Evolutionary conservation across 2,888 invertebrate species (phyloP).

Genomic region (Anoncus sp.): DNA sequence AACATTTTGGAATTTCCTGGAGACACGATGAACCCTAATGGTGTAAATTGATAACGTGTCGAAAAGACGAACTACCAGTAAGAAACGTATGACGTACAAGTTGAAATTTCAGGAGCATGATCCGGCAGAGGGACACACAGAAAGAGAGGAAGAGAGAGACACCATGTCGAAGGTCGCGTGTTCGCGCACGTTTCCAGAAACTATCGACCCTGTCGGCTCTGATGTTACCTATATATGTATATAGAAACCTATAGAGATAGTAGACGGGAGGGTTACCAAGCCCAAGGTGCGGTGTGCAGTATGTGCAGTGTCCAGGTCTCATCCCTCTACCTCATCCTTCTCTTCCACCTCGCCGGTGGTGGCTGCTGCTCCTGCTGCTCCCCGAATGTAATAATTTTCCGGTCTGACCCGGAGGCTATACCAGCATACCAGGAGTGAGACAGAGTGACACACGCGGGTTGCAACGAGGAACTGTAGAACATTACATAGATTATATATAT

Average conservation of each 20-base stretch:
- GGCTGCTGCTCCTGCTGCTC: too few species aligned
- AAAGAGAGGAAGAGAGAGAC: too few species aligned
- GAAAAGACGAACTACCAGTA: not conserved
- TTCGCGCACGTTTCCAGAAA: constrained; percentile 49
- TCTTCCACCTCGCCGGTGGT: constrained; percentile 27
- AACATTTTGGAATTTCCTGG: too few species aligned
- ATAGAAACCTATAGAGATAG: not conserved
- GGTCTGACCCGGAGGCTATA: constrained; percentile 61
- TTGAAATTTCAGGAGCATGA: not conserved
- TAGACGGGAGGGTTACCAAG: not conserved
- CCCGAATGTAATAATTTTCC: constrained; percentile 67
- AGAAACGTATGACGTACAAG: not conserved
- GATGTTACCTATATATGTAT: not conserved
- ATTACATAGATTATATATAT: constrained; percentile 1
- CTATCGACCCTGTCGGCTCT: constrained; percentile 48
- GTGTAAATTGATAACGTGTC: too few species aligned
- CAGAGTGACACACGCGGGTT: constrained; percentile 33
- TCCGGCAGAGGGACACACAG: not conserved
- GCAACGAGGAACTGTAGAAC: constrained; percentile 24
- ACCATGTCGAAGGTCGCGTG: constrained; percentile 46
- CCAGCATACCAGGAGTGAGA: constrained; percentile 31
- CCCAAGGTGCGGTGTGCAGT: constrained; percentile 38
- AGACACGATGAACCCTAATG: too few species aligned
- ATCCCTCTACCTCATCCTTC: constrained; percentile 36
- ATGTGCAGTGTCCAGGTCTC: constrained; percentile 62